Evolutionary conservation across 2,888 invertebrate species (phyloP).

Genomic region (Gymnocheta viridis): DNA sequence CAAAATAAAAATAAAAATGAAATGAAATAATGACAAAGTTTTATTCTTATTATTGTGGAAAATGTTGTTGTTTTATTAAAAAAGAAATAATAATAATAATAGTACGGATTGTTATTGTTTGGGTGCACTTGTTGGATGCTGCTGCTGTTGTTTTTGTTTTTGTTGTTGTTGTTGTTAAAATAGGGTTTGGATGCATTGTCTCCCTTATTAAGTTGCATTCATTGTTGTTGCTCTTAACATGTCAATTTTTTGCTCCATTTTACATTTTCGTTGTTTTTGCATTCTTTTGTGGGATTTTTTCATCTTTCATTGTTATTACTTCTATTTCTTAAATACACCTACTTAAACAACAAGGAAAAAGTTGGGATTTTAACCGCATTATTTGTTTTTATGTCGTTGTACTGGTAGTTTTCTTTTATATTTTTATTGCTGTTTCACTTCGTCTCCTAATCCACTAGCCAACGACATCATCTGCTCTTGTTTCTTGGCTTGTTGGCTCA

Average conservation of each 20-base stretch:
- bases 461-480: slow-evolving; percentile 21
- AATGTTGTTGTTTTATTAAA: slow-evolving; percentile 9
- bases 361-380: slow-evolving; percentile 72
- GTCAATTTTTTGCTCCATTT: slow-evolving; percentile 5
- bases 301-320: slow-evolving; percentile 4
- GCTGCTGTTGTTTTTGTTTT: too few species aligned
- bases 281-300: slow-evolving; percentile 24
- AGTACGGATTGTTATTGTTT: slow-evolving; percentile 1
- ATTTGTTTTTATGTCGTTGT: slow-evolving; percentile 69
- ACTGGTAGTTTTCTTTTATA: neutral
- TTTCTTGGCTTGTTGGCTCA: neutral
- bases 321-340: slow-evolving; percentile 16
- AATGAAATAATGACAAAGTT: slow-evolving; percentile 65
- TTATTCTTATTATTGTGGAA: slow-evolving; percentile 14
- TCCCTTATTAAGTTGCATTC: neutral
- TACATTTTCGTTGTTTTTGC: slow-evolving; percentile 16
- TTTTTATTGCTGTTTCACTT: neutral
- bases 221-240: slow-evolving; percentile 29
- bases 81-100: slow-evolving; percentile 18
- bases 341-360: neutral
- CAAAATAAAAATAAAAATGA: slow-evolving; percentile 44
- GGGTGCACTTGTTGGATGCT: slow-evolving; percentile 31
- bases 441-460: slow-evolving; percentile 11
- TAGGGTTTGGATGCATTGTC: slow-evolving; percentile 5
- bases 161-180: neutral